These are phyloP conservation scores for Drosophila neonasuta DNA, from an alignment of 2,888 invertebrate genomes.

Conservation along the genomic window DNA sequence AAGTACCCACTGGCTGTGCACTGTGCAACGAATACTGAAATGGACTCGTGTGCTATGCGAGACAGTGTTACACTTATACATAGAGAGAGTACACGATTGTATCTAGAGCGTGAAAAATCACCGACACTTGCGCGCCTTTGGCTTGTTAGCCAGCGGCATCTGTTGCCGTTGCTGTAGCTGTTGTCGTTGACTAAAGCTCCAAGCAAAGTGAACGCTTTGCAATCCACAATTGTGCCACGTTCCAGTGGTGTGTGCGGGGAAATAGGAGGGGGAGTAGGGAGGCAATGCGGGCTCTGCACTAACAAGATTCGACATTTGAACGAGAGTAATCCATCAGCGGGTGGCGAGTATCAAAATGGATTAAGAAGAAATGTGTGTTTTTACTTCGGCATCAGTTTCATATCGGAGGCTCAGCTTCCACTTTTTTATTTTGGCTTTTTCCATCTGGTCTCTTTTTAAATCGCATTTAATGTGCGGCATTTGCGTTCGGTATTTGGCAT, in stretches of 20 bases:
- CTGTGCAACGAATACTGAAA: neutral
- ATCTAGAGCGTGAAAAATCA: constrained; percentile 71
- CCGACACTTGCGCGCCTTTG: constrained; percentile 52
- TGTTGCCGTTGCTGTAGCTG: constrained; percentile 46
- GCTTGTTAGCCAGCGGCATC: constrained; percentile 61
- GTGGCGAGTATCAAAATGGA: constrained; percentile 64
- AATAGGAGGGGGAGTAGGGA: neutral
- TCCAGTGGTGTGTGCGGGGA: constrained; percentile 8
- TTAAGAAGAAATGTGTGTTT: constrained; percentile 62
- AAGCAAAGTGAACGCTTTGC: constrained; percentile 30
- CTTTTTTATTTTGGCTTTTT: constrained; percentile 19
- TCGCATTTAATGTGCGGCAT: constrained; percentile 63
- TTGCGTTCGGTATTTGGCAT: constrained; percentile 46
- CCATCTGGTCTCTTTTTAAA: constrained; percentile 42
- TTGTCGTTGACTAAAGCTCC: constrained; percentile 23
- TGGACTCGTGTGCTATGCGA: constrained; percentile 4
- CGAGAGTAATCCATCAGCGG: constrained; percentile 72
- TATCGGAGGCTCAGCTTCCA: constrained; percentile 30
- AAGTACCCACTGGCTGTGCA: neutral
- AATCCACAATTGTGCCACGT: constrained; percentile 40
- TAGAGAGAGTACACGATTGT: constrained; percentile 22
- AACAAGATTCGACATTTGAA: constrained; percentile 75
- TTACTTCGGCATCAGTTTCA: constrained; percentile 49
- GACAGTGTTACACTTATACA: constrained; percentile 24
- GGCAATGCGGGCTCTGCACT: constrained; percentile 40